These are phyloP conservation scores for Thinocorus orbignyianus DNA, from an alignment of 2,113 vertebrate genomes.

Conservation along the genomic window DNA sequence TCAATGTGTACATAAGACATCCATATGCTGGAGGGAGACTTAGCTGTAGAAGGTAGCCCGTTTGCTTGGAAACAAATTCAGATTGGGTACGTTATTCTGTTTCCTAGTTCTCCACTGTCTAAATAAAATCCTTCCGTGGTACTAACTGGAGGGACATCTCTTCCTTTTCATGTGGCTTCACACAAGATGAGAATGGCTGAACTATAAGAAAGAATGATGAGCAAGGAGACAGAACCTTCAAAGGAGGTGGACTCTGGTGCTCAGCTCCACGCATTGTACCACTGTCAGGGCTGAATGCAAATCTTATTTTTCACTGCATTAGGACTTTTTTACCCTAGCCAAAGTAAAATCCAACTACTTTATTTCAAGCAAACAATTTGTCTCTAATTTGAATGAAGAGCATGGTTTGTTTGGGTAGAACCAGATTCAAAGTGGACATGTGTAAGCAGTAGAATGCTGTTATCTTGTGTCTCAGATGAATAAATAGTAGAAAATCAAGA, in stretches of 20 bases:
- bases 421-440: rapidly evolving
- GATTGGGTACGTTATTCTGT: rapidly evolving
- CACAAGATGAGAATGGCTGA: background rate
- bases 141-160: rapidly evolving
- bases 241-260: background rate
- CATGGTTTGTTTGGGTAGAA: background rate
- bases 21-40: background rate
- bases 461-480: background rate
- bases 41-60: background rate
- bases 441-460: background rate
- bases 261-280: background rate
- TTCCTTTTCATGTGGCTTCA: background rate
- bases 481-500: background rate
- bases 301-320: background rate
- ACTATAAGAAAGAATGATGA: background rate
- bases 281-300: background rate
- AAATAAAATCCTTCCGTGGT: background rate
- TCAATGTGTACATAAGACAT: background rate
- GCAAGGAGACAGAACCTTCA: background rate
- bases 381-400: background rate
- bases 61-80: background rate
- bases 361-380: background rate
- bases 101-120: background rate
- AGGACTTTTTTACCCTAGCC: background rate
- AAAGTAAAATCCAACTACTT: too few species aligned